Evolutionary conservation across 1,140 invertebrate species (phyloP), one percentile per base, ranked within the genome.

Genomic region (Eriosoma lanigerum): DNA sequence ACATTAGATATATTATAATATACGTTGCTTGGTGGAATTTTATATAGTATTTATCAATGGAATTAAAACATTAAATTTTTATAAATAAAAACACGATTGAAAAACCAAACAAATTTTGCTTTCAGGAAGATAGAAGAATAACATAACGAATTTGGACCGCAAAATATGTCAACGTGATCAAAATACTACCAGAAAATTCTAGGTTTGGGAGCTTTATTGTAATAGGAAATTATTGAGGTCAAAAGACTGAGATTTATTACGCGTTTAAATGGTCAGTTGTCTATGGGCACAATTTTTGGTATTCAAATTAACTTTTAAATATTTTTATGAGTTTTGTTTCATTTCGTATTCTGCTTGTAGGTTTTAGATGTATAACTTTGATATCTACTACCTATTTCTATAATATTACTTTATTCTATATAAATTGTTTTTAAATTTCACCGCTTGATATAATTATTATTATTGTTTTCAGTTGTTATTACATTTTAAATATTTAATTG

Each of bases 111-210:
- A 19, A 48, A 78, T 78, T 78, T 78, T 78, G 75, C 56, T 78
- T 78, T 78, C 75, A 78, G 75, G 75, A 46, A 78, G 75, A 78
- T 78, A 78, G 75, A 78, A 78, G 75, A 78, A 62, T 60, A 60
- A 78, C 54, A 19, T 60, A 60, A 78, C 38, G 15, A 60, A 78
- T 60, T 60, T 62, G 54, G 75, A 58, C 32, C 21, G 56, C 54
- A 60, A 56, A n/a, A n/a, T n/a, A 62, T 78, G 75, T 78, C 75
- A 21, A 78, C 75, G 56, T 62, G 75, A 78, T 78, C 75, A 46
- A 44, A 60, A 15, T 62, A 60, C 75, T 78, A 48, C 75, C 56
- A 78, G 75, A 62, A 24, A 78, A 48, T 60, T 60, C 54, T 76
- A 76, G 24, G 54, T 78, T 56, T 78, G 75, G 75, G 75, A 58